Evolutionary conservation across 2,888 invertebrate species (phyloP), one percentile per base, ranked within the genome.

Genomic region (Melitaea athalia): DNA sequence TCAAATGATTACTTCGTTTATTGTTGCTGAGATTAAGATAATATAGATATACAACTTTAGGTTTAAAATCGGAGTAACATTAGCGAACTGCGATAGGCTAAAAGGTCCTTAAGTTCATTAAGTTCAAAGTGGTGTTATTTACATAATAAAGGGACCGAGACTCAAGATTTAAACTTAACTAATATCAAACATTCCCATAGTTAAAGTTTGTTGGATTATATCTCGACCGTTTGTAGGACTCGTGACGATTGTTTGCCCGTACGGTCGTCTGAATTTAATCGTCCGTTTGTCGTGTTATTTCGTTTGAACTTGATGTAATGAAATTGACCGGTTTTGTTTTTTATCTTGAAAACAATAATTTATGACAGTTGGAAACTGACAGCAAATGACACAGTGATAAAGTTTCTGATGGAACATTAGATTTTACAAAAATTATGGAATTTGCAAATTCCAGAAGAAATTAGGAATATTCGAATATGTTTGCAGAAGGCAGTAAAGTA

Each of bases 121-220:
- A 53, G 47, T 49, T 64, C 49, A 55, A 66, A 63, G 63, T 61
- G 61, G 63, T 45, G 33, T 64, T 64, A 63, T 72, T 64, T 63
- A 67, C 70, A 70, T 72, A 70, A 65, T 64, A 60, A 65, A 63
- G 70, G 67, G 52, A 17, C 17, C 53, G 33, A 57, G 49, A 64
- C 59, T 24, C 15, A 52, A 57, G 64, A 59, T 67, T 59, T 59
- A 47, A 70, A 72, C 72, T 69, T 63, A 69, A 67, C 72, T 72
- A 72, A 72, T 72, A 69, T 67, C 69, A 64, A 70, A 67, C 71
- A 69, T 67, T 69, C 59, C 69, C 52, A 63, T 62, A 69, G 67
- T 60, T 49, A 31, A 68, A 68, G 47, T 70, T 68, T 52, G 65
- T 38, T 17, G 55, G 65, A 68, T 71, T 63, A 71, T 71, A 63